These are phyloP conservation scores for Nysson spinosus DNA, from an alignment of 2,888 invertebrate genomes.

Conservation along the genomic window DNA sequence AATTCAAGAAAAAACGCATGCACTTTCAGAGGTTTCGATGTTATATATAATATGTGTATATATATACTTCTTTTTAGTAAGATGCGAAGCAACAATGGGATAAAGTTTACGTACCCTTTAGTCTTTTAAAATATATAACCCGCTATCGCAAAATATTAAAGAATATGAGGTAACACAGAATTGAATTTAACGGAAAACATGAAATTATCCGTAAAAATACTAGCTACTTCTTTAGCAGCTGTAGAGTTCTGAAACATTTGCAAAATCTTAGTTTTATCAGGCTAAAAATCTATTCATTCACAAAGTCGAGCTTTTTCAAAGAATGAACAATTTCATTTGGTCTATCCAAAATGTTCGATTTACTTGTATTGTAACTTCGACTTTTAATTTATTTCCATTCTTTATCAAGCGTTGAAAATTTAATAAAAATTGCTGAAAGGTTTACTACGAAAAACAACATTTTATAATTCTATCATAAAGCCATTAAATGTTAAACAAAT, in stretches of 20 bases:
- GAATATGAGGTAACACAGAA: slow-evolving; percentile 23
- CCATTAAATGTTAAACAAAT: too few species aligned
- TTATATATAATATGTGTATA: slow-evolving; percentile 42
- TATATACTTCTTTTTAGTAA: slow-evolving; percentile 63
- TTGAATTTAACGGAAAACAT: slow-evolving; percentile 20
- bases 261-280: slow-evolving; percentile 56
- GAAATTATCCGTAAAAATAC: slow-evolving; percentile 26
- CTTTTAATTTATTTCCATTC: neutral
- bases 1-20: slow-evolving; percentile 67
- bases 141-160: slow-evolving; percentile 26
- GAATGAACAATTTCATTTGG: neutral
- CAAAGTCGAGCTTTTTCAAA: neutral
- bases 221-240: slow-evolving; percentile 39
- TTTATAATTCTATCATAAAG: too few species aligned
- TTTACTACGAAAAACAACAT: too few species aligned
- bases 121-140: slow-evolving; percentile 30
- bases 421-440: too few species aligned
- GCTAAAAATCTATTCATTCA: neutral
- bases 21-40: slow-evolving; percentile 52
- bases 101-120: slow-evolving; percentile 73
- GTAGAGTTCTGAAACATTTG: slow-evolving; percentile 72
- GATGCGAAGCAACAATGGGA: slow-evolving; percentile 75
- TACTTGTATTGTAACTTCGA: too few species aligned
- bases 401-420: too few species aligned
- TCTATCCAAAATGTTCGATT: too few species aligned